These are phyloP conservation scores for Hydrocynus forskahlii DNA, from an alignment of 2,797 vertebrate genomes.

Conservation along the genomic window DNA sequence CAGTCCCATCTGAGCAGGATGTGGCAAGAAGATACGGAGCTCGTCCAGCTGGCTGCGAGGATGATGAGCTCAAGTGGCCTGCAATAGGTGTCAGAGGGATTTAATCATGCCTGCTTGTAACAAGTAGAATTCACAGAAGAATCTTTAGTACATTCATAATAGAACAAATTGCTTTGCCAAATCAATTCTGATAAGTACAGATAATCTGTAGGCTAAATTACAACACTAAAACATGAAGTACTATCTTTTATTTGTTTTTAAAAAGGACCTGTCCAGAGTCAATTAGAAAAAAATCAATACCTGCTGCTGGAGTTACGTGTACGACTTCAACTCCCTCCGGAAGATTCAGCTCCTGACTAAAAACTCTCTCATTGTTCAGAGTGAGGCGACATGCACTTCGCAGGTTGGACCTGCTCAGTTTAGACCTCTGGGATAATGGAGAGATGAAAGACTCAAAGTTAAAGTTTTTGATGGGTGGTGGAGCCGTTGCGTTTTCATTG, in stretches of 20 bases:
- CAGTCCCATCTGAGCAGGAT: slow-evolving; percentile 92
- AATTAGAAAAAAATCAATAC: slow-evolving; percentile 66
- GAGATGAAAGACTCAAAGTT: slow-evolving; percentile 66
- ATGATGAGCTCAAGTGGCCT: slow-evolving; percentile 96
- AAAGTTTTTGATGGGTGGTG: slow-evolving; percentile 60
- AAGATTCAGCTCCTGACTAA: slow-evolving; percentile 88
- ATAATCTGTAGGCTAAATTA: neutral
- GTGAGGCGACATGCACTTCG: slow-evolving; percentile 90
- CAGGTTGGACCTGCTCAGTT: slow-evolving; percentile 87
- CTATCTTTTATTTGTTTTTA: neutral
- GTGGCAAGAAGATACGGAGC: slow-evolving; percentile 95
- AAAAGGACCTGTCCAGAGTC: neutral
- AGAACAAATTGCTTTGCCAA: neutral
- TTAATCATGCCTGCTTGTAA: neutral
- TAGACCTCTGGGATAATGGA: slow-evolving; percentile 80
- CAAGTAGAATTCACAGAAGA: neutral
- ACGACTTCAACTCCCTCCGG: slow-evolving; percentile 91
- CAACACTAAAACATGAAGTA: neutral
- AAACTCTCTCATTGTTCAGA: slow-evolving; percentile 85
- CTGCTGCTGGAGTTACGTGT: slow-evolving; percentile 93
- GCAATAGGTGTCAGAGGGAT: slow-evolving; percentile 47
- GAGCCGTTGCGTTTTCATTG: slow-evolving; percentile 54
- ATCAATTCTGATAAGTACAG: neutral
- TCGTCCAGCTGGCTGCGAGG: slow-evolving; percentile 89
- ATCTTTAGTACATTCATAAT: neutral